Conservation (phyloP, 2,113 vertebrate genomes). For the Nerophis lumbriciformis region DNA sequence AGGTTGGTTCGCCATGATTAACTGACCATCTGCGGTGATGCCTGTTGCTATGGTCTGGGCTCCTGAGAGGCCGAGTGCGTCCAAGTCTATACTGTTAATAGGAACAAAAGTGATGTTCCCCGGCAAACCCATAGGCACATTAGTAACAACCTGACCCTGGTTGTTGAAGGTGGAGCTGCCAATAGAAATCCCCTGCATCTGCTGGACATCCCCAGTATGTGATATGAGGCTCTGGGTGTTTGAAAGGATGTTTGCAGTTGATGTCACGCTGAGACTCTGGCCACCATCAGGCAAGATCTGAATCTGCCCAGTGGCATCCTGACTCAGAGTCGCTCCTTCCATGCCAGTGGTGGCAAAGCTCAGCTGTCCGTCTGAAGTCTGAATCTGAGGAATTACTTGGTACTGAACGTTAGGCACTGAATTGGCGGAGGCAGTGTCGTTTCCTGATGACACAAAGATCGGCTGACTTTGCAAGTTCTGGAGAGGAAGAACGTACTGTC, state of each 20-base stretch:
- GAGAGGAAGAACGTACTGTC: constrained; percentile 97
- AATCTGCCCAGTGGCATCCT: constrained; percentile 90
- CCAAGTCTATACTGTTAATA: constrained; percentile 96
- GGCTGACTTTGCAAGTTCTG: constrained; percentile 96
- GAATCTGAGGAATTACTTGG: constrained; percentile 99
- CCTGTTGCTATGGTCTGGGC: constrained; percentile 97
- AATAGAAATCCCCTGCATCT: constrained; percentile 93
- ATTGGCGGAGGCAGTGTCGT: constrained; percentile 86
- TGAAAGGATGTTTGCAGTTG: constrained; percentile 81
- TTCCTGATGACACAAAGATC: constrained; percentile 93
- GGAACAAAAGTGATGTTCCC: constrained; percentile 99
- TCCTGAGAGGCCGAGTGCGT: constrained; percentile 91
- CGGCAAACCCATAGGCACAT: constrained; percentile 93
- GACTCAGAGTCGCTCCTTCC: constrained; percentile 87
- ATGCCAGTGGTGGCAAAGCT: constrained; percentile 85
- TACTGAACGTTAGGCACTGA: constrained; percentile 98
- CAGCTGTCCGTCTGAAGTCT: constrained; percentile 93
- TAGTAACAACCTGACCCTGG: constrained; percentile 96
- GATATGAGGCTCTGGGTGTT: constrained; percentile 90
- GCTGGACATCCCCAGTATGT: constrained; percentile 87
- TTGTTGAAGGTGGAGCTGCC: constrained; percentile 89
- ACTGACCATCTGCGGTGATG: constrained; percentile 93
- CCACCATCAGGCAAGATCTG: constrained; percentile 92
- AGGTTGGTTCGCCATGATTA: constrained; percentile 86
- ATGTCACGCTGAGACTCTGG: constrained; percentile 84